Evolutionary conservation across 2,113 vertebrate genomes (phyloP).

Genomic region (Miniopterus natalensis): DNA sequence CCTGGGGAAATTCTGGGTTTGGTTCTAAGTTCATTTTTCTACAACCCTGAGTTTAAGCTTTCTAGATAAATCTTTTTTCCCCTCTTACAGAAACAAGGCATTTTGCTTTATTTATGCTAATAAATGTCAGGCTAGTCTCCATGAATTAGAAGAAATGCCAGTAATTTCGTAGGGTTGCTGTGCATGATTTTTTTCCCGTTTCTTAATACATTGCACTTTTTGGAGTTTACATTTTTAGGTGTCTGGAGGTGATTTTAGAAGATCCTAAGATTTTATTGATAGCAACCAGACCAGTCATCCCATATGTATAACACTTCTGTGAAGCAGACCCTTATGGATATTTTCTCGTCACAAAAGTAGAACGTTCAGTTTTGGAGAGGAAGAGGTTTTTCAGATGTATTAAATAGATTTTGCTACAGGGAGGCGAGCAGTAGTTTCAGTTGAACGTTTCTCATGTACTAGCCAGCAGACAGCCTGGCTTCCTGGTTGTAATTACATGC

Average conservation of each 20-base stretch:
- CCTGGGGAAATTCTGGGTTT: slow-evolving; percentile 58
- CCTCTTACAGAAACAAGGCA: background rate
- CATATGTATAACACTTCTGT: background rate
- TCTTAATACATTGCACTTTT: background rate
- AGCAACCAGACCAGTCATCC: background rate
- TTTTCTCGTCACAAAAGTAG: slow-evolving; percentile 25
- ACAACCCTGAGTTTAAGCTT: slow-evolving; percentile 53
- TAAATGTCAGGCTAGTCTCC: slow-evolving; percentile 44
- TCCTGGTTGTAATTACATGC: slow-evolving; percentile 82
- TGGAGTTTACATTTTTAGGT: background rate
- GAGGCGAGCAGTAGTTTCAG: slow-evolving; percentile 67
- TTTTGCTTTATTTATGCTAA: slow-evolving; percentile 54
- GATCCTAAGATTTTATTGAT: background rate
- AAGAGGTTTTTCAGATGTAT: background rate
- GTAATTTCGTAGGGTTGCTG: background rate
- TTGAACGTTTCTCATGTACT: slow-evolving; percentile 59
- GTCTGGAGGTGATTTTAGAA: background rate
- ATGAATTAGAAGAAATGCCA: slow-evolving; percentile 44
- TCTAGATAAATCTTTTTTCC: slow-evolving; percentile 50
- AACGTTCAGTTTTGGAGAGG: slow-evolving; percentile 61
- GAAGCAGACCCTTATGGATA: background rate
- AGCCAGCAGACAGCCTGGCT: slow-evolving; percentile 71
- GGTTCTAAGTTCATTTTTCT: slow-evolving; percentile 44
- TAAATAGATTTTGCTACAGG: slow-evolving; percentile 57
- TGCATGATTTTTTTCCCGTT: rapidly evolving